Evolutionary conservation across 2,888 invertebrate genomes (phyloP), one percentile per base, ranked within the genome.

Genomic region (Meandrusa payeni): DNA sequence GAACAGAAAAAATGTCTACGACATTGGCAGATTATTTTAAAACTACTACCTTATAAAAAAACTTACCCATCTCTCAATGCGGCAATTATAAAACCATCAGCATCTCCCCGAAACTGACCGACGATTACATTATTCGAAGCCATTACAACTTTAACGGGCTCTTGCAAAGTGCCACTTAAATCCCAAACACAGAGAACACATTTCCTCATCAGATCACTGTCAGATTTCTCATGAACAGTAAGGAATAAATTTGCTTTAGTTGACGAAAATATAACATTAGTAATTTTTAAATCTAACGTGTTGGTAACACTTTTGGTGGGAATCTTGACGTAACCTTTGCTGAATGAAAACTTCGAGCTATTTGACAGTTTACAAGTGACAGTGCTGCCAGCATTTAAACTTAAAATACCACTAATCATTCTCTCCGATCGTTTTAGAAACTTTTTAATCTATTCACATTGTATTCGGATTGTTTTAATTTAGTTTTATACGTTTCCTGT

Each of bases 111-210:
- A 37, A 74, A 75, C 44, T 59, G 59, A 22, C 76, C 82, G 39
- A 75, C 62, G 1, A 50, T 50, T 2, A 87, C 61, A 59, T 76
- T 64, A 32, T 83, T 77, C 43, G 81, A 70, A 1, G 78, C 72
- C 2, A 74, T 64, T 12, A 88, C 55, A 37, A 76, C 47, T 59
- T 82, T 87, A 2, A 74, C 9, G 0, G 85, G 83, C 15, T 78
- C 72, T 1, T 52, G 51, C 12, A 57, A 72, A 45, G 69, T 67
- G 60, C 75, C 65, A 71, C 69, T 70, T 1, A 76, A 55, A 33
- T 87, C 80, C 87, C 87, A 87, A 24, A 87, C 43, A 64, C 81
- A 82, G 42, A 79, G 42, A 1, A 73, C 49, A 56, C 67, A 67
- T 51, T 69, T 78, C 20, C 61, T 59, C 3, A 48, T 38, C 2